These are phyloP conservation scores for Pachypeltis micranthus DNA, from an alignment of 1,140 invertebrate genomes.

Conservation along the genomic window DNA sequence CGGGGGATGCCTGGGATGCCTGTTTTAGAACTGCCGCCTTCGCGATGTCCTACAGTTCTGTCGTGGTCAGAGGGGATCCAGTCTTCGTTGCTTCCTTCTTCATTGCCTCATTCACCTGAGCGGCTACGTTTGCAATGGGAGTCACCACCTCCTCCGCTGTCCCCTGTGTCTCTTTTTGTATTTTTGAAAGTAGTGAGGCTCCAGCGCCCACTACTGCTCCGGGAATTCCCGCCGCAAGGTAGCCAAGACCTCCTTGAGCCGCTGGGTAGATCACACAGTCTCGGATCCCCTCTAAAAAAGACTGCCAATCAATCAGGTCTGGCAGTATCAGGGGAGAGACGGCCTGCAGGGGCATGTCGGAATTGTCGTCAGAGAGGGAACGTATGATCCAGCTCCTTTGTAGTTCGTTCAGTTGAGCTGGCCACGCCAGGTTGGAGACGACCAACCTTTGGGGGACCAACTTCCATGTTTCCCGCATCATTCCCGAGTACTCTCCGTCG, in stretches of 20 bases:
- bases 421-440: not conserved
- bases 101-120: not conserved
- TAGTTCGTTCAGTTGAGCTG: not conserved
- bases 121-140: not conserved
- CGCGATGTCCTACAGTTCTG: not conserved
- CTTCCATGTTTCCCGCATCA: too few relatives aligned
- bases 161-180: not conserved
- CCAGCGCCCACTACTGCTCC: not conserved
- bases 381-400: not conserved
- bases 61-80: not conserved
- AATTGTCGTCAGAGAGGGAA: not conserved
- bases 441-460: not conserved
- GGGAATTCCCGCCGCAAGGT: not conserved
- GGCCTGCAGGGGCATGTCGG: not conserved
- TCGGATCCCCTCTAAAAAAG: not conserved
- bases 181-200: not conserved
- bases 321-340: not conserved
- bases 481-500: too few relatives aligned
- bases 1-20: not conserved
- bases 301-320: not conserved
- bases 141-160: not conserved
- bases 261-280: not conserved
- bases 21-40: not conserved
- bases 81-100: not conserved
- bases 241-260: not conserved